Evolutionary conservation across 2,888 invertebrate species (phyloP).

Genomic region (Coelinius sp.): DNA sequence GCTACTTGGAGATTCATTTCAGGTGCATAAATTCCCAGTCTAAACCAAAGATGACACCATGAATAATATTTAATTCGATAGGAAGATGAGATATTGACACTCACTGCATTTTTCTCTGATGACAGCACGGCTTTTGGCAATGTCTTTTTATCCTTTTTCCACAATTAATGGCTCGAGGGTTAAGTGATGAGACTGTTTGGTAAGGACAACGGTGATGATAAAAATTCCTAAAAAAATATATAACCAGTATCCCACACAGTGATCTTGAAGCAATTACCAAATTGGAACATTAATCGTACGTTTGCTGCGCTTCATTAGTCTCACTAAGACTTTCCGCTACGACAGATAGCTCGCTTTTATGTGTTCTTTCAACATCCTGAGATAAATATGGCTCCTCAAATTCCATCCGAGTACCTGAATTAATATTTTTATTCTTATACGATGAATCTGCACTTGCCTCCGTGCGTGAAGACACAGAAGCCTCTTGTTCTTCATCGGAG

Average conservation of each 20-base stretch:
- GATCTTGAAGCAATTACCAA: not conserved
- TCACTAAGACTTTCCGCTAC: conserved; percentile 11
- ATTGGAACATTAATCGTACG: conserved; percentile 4
- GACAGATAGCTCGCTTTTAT: not conserved
- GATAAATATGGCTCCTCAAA: not conserved
- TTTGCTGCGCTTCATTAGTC: not conserved
- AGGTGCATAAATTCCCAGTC: not conserved
- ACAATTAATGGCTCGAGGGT: not conserved
- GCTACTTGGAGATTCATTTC: not conserved
- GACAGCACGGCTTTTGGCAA: not conserved
- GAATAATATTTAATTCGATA: not conserved
- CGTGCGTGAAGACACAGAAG: too few relatives aligned
- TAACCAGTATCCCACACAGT: not conserved
- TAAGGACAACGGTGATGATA: not conserved
- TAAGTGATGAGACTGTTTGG: not conserved
- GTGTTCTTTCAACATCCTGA: not conserved
- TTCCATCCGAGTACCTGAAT: not conserved
- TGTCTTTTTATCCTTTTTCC: not conserved
- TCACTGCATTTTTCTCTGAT: not conserved
- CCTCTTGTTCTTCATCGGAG: too few relatives aligned
- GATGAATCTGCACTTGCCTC: not conserved
- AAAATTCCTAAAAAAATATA: conserved; percentile 2
- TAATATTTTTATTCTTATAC: not conserved
- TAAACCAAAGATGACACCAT: not conserved
- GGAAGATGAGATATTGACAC: too few relatives aligned